Evolutionary conservation across 30 jellyfish, hydroid and myxozoan species (phyloP).

Genomic region (Hydra vulgaris): DNA sequence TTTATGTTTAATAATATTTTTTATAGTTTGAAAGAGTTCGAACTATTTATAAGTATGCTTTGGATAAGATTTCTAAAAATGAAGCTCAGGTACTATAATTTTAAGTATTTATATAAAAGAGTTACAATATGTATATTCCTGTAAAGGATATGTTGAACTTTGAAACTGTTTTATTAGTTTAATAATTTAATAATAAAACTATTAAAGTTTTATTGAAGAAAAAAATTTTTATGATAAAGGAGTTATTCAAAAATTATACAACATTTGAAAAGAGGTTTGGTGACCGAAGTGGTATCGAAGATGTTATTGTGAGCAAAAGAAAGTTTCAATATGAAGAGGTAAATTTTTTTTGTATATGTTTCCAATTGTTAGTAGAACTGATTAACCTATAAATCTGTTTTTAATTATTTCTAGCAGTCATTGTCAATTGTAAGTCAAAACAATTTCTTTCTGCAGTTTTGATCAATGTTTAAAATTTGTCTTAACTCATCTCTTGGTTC

Average conservation of each 20-base stretch:
- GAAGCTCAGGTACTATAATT: conserved; percentile 67
- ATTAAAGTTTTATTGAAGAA: background rate
- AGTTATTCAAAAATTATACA: conserved; percentile 68
- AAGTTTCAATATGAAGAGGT: conserved; percentile 91
- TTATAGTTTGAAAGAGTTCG: conserved; percentile 91
- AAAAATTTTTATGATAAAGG: conserved; percentile 22
- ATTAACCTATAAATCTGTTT: too few relatives aligned
- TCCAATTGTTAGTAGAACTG: too few relatives aligned
- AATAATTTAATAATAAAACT: background rate
- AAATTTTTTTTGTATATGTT: background rate
- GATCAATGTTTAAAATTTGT: too few relatives aligned
- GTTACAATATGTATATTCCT: too few relatives aligned
- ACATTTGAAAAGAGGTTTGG: conserved; percentile 92
- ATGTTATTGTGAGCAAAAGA: conserved; percentile 90
- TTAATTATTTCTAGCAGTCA: too few relatives aligned
- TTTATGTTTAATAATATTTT: background rate
- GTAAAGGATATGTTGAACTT: too few relatives aligned
- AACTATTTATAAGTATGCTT: conserved; percentile 73
- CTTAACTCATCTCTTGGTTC: too few relatives aligned
- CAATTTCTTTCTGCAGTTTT: too few relatives aligned
- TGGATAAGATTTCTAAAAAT: conserved; percentile 76
- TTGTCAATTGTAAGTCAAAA: too few relatives aligned
- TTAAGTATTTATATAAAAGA: too few relatives aligned
- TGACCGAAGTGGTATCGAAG: conserved; percentile 94
- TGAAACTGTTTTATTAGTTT: too few relatives aligned